Conservation (phyloP, 1,140 invertebrate species). For the Bombus huntii region DNA sequence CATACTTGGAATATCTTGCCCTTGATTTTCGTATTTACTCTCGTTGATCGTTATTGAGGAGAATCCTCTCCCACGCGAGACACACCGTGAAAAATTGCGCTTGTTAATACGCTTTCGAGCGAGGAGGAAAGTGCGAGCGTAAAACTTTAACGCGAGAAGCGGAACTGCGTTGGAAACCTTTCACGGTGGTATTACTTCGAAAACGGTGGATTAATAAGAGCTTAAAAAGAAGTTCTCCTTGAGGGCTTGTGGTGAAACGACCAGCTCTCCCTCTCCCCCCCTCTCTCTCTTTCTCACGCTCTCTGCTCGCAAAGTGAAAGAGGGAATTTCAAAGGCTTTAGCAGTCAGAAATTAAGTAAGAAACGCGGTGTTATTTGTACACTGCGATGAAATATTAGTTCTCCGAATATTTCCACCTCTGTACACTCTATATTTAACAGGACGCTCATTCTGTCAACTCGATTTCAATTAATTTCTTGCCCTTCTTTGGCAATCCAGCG, state of each 20-base stretch:
- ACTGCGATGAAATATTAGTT: not conserved
- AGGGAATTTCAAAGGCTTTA: not conserved
- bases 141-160: not conserved
- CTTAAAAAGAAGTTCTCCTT: slow-evolving; percentile 12
- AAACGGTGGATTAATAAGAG: slow-evolving; percentile 35
- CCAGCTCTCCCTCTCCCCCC: no score
- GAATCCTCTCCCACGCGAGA: not conserved
- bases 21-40: not conserved
- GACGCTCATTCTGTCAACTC: not conserved
- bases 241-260: not conserved
- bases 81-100: not conserved
- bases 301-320: not conserved
- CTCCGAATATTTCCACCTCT: no score
- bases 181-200: not conserved
- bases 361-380: not conserved
- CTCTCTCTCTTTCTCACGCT: no score
- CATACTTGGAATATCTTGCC: not conserved
- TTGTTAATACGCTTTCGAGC: not conserved
- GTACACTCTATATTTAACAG: no score
- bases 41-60: not conserved
- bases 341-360: not conserved
- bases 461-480: not conserved
- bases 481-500: not conserved
- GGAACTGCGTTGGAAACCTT: not conserved
- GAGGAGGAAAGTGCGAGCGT: not conserved